Evolutionary conservation across 2,113 vertebrate genomes (phyloP), one percentile per base, ranked within the genome.

Genomic region (Nycticebus coucang): DNA sequence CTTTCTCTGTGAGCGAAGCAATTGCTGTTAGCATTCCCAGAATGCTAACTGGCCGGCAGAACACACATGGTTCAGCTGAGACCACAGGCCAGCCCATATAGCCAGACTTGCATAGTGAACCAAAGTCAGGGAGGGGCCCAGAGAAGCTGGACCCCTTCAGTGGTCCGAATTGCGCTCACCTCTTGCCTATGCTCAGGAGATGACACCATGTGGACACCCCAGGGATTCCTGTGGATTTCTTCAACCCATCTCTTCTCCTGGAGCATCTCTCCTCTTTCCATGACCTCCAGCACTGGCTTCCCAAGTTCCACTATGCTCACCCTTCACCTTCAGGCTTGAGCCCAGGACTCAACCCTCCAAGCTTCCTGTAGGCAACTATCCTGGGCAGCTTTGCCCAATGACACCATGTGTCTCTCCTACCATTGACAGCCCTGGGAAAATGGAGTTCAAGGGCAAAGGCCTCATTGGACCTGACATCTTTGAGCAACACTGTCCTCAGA

Each of bases 11-110:
- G 64, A 99, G 45, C 12, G 68, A 87, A 15, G 96, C 91, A 0
- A 98, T 87, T 12, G 98, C 95, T 4, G 96, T 97, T 94, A 98
- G 87, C 89, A 98, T 97, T 5, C 87, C 97, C 45, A 1, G 19
- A 15, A 96, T 95, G n/a, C n/a, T n/a, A n/a, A n/a, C n/a, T n/a
- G 9, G 97, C 88, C 97, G 98, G 82, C 0, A 15, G 33, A 35
- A 19, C 59, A 9, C 62, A 78, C 26, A 68, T 35, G 53, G 57
- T 26, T 26, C 57, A 84, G 15, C 30, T 69, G 22, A 90, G 64
- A 74, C 33, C 45, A 59, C 33, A 84, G 15, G 4, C 37, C 8
- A 10, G 28, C 8, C 55, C 28, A n/a, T n/a, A 84, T 19, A 50
- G 33, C 28, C 50, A 7, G 50, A 69, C 55, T 22, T 87, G 12